A percentile compares a stretch with the other conserved stretches of the same genome.
Evolutionary conservation across 2,797 vertebrate species (phyloP).

Genomic region (Euthynnus affinis): DNA sequence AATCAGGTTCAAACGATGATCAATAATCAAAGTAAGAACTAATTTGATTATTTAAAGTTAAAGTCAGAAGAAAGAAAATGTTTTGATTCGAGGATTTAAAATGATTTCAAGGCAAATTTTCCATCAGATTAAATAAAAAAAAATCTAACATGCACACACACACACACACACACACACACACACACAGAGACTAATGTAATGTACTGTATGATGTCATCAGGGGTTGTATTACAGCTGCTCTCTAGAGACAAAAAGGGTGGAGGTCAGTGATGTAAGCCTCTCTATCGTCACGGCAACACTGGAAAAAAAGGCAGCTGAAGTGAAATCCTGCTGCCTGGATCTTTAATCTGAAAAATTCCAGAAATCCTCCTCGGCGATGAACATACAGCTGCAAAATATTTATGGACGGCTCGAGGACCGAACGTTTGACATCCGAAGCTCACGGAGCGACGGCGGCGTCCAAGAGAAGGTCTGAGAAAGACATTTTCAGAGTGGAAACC

Average conservation of each 20-base stretch:
- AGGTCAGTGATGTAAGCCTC: constrained; percentile 62
- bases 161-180: constrained; percentile 20
- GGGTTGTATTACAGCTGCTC: constrained; percentile 45
- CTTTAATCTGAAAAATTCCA: constrained; percentile 18
- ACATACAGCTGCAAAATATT: neutral
- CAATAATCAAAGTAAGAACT: neutral
- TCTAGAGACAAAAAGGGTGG: constrained; percentile 45
- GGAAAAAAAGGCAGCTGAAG: constrained; percentile 6
- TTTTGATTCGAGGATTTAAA: too few species aligned
- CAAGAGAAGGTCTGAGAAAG: too few species aligned
- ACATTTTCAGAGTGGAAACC: too few species aligned
- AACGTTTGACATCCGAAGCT: too few species aligned
- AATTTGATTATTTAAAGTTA: neutral
- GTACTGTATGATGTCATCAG: constrained; percentile 50
- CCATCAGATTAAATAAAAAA: too few species aligned
- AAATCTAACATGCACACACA: neutral
- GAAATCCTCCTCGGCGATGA: constrained; percentile 4
- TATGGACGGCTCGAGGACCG: too few species aligned
- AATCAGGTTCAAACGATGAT: too few species aligned
- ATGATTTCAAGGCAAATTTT: too few species aligned
- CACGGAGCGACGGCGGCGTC: too few species aligned
- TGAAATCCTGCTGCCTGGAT: neutral
- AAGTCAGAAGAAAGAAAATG: too few species aligned
- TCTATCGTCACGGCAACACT: constrained; percentile 47
- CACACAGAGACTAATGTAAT: constrained; percentile 20